A percentile compares a stretch with the other conserved stretches of the same genome.
phyloP scores from a whole-genome alignment of 37 sponge, comb jelly and placozoan genomes.

The Dysidea cf. avara region DNA sequence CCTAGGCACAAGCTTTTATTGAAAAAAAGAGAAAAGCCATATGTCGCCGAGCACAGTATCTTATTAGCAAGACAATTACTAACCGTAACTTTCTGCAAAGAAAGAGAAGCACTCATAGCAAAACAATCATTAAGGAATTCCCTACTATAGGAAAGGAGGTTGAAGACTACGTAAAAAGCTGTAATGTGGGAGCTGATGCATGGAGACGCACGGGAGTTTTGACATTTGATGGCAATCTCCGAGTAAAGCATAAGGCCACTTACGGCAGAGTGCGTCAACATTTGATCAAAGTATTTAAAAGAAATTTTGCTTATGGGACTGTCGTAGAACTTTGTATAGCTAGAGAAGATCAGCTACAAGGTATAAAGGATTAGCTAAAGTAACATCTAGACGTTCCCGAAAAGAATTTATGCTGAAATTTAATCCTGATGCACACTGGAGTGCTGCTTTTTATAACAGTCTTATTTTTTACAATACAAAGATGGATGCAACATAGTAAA shows the following conservation, averaged over 20 bases:
- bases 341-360: conserved; percentile 13
- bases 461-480: conserved; percentile 15
- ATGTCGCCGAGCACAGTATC: neutral
- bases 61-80: neutral
- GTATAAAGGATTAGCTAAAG: conserved; percentile 18
- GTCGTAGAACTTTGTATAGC: conserved; percentile 36
- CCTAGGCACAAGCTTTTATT: neutral
- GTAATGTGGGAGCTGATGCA: conserved; percentile 30
- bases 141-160: conserved; percentile 26
- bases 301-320: conserved; percentile 22
- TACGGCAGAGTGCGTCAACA: conserved; percentile 20
- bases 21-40: conserved; percentile 1
- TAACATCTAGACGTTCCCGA: conserved; percentile 24
- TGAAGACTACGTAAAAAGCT: conserved; percentile 16
- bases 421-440: conserved; percentile 45
- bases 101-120: neutral
- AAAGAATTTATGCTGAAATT: conserved; percentile 36
- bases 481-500: conserved; percentile 13
- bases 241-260: conserved; percentile 20
- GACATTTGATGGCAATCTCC: conserved; percentile 31
- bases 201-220: conserved; percentile 40
- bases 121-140: neutral
- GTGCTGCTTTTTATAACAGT: conserved; percentile 22
- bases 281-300: neutral
- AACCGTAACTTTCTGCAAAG: neutral